Evolutionary conservation across 2,113 vertebrate species (phyloP).

Genomic region (Zeus faber): DNA sequence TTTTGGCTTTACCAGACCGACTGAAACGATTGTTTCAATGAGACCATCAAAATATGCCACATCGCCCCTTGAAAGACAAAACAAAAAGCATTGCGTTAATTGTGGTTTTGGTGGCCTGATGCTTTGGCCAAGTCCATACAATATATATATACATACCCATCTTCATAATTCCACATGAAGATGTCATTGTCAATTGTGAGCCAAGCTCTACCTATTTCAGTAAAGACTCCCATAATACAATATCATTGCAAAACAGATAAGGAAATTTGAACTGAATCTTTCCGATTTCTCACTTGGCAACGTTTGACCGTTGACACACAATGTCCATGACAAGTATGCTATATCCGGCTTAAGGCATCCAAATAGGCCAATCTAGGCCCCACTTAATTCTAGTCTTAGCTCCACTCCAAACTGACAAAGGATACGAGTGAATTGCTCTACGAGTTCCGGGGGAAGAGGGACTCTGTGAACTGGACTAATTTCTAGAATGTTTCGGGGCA

Average conservation of each 20-base stretch:
- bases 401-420: no score
- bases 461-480: slow-evolving; percentile 88
- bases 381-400: no score
- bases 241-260: slow-evolving; percentile 99
- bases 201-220: slow-evolving; percentile 93
- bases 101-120: not conserved
- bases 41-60: slow-evolving; percentile 96
- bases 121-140: not conserved
- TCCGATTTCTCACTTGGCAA: no score
- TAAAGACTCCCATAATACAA: slow-evolving; percentile 99
- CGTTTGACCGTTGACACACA: no score
- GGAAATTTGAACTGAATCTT: no score
- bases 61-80: slow-evolving; percentile 78
- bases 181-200: slow-evolving; percentile 97
- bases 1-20: slow-evolving; percentile 94
- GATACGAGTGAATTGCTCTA: slow-evolving; percentile 99
- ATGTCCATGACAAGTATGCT: no score
- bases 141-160: slow-evolving; percentile 76
- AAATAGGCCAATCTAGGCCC: no score
- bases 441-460: slow-evolving; percentile 91
- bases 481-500: slow-evolving; percentile 90
- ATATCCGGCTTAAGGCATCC: no score
- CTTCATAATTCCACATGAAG: slow-evolving; percentile 98
- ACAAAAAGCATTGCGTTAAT: not conserved
- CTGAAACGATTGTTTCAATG: slow-evolving; percentile 95